These are phyloP conservation scores for Drymonia ruficornis DNA, from an alignment of 2,888 invertebrate species.

Conservation along the genomic window DNA sequence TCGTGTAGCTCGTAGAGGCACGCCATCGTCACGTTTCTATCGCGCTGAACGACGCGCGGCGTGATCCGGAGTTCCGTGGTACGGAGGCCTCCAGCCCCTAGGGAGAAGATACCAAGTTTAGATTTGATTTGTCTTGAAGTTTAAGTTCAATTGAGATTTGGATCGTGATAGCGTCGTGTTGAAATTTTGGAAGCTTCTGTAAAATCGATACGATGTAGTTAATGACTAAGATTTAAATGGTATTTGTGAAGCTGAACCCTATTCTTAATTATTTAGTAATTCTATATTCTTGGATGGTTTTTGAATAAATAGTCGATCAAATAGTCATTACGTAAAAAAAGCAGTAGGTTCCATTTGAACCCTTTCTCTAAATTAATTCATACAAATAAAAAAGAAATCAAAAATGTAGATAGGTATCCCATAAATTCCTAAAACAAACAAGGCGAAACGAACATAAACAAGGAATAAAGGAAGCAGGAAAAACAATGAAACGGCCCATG, in stretches of 20 bases:
- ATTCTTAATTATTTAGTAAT: too few relatives aligned
- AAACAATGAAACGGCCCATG: slow-evolving; percentile 3
- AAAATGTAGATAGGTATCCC: too few relatives aligned
- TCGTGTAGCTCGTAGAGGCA: slow-evolving; percentile 91
- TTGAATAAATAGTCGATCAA: too few relatives aligned
- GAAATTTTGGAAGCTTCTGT: not conserved
- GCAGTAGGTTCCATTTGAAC: too few relatives aligned
- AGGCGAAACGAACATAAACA: slow-evolving; percentile 6
- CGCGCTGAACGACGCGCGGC: slow-evolving; percentile 89
- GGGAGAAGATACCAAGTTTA: slow-evolving; percentile 38
- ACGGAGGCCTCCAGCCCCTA: slow-evolving; percentile 88
- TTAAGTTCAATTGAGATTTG: slow-evolving; percentile 7
- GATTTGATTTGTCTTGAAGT: slow-evolving; percentile 8
- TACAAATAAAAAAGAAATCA: too few relatives aligned
- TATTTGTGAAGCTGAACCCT: too few relatives aligned
- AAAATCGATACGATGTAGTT: not conserved
- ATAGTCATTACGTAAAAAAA: too few relatives aligned
- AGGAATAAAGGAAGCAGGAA: not conserved
- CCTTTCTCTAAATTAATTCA: too few relatives aligned
- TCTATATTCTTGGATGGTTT: too few relatives aligned
- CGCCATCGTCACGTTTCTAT: slow-evolving; percentile 88
- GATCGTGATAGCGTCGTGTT: slow-evolving; percentile 1
- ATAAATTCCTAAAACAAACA: not conserved
- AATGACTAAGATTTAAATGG: not conserved
- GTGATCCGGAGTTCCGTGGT: slow-evolving; percentile 89